Base-by-base conservation (phyloP, 1,140 invertebrate species). In the Uloborus diversus region DNA sequence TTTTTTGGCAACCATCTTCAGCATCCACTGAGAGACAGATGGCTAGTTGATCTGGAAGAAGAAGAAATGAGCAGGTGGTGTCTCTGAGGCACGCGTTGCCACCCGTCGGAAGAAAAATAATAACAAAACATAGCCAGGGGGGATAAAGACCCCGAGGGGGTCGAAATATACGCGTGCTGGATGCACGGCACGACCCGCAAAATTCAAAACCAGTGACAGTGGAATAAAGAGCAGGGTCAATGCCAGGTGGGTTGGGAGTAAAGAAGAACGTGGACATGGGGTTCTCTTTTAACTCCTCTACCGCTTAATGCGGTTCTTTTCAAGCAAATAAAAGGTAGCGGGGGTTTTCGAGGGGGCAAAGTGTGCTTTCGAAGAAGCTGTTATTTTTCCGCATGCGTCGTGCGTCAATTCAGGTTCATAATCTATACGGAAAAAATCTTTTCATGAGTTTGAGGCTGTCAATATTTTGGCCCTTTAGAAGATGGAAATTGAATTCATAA, bases 1-100 rank as follows among this genome's bases (percentile, higher is more conserved):
- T 71, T 33, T 57, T 71, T 71, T 71, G 53, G 32, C 59, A 62
- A 62, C 4, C 30, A 35, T 28, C 32, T 69, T n/a, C n/a, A n/a
- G n/a, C n/a, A n/a, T n/a, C n/a, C n/a, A 25, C 42, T 25, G n/a
- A n/a, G 53, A 71, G 53, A 71, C 68, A 71, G 68, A 71, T 71
- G 68, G 68, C 25, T 30, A 33, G 32, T 62, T 14, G 57, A 25
- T 57, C 35, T 37, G 25, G 53, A 11, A 56, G 23, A 42, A 4
- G 53, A 11, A 56, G 23, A 42, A 4, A 30, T 28, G 35, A 33
- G 68, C 68, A 71, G 68, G 68, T 71, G 68, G 68, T 71, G 51
- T 14, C 28, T 28, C 42, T 71, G 20, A 27, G 51, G 68, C 68
- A 71, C 68, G 68, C 68, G 68, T 49, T 17, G 68, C 68, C 68